A percentile compares a stretch with the other conserved stretches of the same genome.
Evolutionary conservation across 1,140 invertebrate species (phyloP).

Genomic region (Lanistes nyassanus): DNA sequence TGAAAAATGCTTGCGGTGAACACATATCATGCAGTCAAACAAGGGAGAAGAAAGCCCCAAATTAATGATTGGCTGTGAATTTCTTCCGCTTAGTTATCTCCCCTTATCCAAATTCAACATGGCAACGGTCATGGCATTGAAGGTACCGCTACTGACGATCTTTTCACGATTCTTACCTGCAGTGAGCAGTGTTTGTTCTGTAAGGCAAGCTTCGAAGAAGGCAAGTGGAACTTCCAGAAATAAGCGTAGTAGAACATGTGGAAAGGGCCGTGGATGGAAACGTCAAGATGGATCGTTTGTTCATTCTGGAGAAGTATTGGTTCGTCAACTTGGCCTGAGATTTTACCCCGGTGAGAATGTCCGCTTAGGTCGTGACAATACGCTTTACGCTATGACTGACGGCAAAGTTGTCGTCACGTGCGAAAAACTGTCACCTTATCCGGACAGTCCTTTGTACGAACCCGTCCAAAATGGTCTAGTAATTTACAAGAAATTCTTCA

Average conservation of each 20-base stretch:
- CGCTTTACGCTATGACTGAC: slow-evolving; percentile 46
- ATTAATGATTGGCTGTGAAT: too few relatives aligned
- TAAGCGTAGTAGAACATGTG: slow-evolving; percentile 29
- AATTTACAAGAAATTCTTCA: slow-evolving; percentile 53
- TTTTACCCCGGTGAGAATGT: slow-evolving; percentile 57
- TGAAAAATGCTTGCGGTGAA: too few relatives aligned
- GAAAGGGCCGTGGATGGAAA: slow-evolving; percentile 35
- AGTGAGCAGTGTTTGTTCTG: not conserved
- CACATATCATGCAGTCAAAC: too few relatives aligned
- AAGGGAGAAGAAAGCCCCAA: too few relatives aligned
- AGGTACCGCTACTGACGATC: not conserved
- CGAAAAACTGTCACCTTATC: slow-evolving; percentile 51
- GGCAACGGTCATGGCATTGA: slow-evolving; percentile 23
- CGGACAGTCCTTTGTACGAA: slow-evolving; percentile 52
- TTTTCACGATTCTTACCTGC: slow-evolving; percentile 5
- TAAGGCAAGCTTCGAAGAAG: slow-evolving; percentile 19
- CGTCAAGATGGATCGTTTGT: slow-evolving; percentile 50
- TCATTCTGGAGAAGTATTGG: slow-evolving; percentile 50
- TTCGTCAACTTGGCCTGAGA: slow-evolving; percentile 47
- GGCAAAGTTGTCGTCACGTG: slow-evolving; percentile 49
- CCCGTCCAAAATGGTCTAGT: slow-evolving; percentile 43
- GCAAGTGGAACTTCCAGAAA: slow-evolving; percentile 25
- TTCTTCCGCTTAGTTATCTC: not conserved
- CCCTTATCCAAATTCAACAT: slow-evolving; percentile 13
- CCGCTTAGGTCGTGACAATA: slow-evolving; percentile 37